A percentile compares a stretch with the other conserved stretches of the same genome.
phyloP scores from a whole-genome alignment of 2,797 vertebrate species.

The Linurgus olivaceus region DNA sequence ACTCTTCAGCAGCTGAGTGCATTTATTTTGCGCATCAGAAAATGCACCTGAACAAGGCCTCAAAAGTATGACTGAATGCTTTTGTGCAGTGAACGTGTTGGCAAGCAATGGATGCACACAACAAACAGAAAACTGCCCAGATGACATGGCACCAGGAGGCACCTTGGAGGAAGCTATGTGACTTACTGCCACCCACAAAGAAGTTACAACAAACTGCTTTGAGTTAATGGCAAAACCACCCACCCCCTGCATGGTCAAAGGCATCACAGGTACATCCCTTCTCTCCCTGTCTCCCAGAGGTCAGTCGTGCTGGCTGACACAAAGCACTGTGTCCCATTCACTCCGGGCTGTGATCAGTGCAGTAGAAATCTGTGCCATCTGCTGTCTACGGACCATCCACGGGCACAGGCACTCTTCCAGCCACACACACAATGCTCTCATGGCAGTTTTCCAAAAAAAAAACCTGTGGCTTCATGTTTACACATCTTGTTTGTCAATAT shows the following conservation, averaged over 20 bases:
- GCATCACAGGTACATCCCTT: not conserved
- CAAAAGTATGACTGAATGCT: not conserved
- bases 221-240: not conserved
- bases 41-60: not conserved
- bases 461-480: accelerated
- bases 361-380: not conserved
- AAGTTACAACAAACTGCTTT: not conserved
- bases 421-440: not conserved
- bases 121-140: not conserved
- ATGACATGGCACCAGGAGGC: accelerated
- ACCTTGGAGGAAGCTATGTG: not conserved
- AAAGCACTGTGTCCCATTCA: not conserved
- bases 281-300: not conserved
- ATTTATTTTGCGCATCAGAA: not conserved
- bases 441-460: not conserved
- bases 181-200: not conserved
- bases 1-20: not conserved
- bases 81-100: not conserved
- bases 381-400: accelerated
- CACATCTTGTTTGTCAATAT: not conserved
- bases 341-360: not conserved
- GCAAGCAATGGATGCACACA: not conserved
- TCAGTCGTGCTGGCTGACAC: too few relatives aligned
- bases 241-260: not conserved
- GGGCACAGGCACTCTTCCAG: not conserved